phyloP scores from a whole-genome alignment of 2,888 invertebrate species.

The Euzophera pinguis region DNA sequence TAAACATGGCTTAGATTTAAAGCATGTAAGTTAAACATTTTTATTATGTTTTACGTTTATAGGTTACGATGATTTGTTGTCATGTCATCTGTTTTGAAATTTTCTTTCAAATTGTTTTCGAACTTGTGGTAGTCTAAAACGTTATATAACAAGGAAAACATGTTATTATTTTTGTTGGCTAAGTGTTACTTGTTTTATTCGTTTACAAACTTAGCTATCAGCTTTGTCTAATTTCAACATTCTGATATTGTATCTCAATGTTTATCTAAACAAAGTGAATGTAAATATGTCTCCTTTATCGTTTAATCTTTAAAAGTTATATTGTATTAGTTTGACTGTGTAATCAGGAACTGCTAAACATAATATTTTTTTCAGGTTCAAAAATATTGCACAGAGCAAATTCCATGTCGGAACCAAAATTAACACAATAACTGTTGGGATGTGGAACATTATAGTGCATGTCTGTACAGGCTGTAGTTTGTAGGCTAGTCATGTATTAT shows the following conservation, averaged over 20 bases:
- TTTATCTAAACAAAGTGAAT: too few relatives aligned
- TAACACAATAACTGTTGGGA: slow-evolving; percentile 15
- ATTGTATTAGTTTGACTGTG: too few relatives aligned
- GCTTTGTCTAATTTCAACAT: background rate
- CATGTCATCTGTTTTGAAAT: slow-evolving; percentile 23
- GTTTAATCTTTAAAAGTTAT: too few relatives aligned
- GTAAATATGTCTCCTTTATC: too few relatives aligned
- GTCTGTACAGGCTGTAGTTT: slow-evolving; percentile 27
- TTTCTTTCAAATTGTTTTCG: slow-evolving; percentile 20
- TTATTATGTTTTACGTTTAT: slow-evolving; percentile 16
- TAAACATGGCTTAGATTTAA: slow-evolving; percentile 48
- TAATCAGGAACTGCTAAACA: background rate
- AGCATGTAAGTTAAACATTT: slow-evolving; percentile 55
- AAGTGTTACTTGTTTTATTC: background rate
- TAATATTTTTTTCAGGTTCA: slow-evolving; percentile 55
- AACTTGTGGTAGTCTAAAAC: slow-evolving; percentile 13
- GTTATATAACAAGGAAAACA: slow-evolving; percentile 23
- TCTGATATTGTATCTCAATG: background rate
- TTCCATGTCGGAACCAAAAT: slow-evolving; percentile 49
- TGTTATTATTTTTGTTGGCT: background rate
- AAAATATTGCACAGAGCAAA: slow-evolving; percentile 54
- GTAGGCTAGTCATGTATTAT: slow-evolving; percentile 38
- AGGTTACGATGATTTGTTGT: slow-evolving; percentile 30
- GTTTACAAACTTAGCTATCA: too few relatives aligned
- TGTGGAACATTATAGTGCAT: slow-evolving; percentile 37